phyloP scores from a whole-genome alignment of 2,888 invertebrate genomes.

The Rosalia funebris region DNA sequence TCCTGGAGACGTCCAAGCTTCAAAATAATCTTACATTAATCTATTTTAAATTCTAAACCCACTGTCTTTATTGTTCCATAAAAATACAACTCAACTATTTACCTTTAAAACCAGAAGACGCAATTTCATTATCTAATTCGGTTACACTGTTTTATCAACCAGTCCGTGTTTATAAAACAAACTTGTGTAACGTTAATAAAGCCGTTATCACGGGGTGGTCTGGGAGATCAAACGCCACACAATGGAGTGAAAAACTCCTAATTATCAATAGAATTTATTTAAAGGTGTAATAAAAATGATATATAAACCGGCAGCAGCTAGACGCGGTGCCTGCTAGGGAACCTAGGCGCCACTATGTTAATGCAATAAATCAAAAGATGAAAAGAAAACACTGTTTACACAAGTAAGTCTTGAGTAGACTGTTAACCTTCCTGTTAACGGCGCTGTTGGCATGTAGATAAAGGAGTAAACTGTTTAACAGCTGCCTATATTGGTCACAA shows the following conservation, averaged over 20 bases:
- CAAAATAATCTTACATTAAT: too few species aligned
- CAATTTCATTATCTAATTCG: not conserved
- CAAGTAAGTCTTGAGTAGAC: constrained; percentile 46
- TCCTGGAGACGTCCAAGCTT: too few species aligned
- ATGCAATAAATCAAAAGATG: constrained; percentile 50
- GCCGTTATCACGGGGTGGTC: not conserved
- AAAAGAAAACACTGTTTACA: constrained; percentile 53
- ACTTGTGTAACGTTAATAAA: not conserved
- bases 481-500: constrained; percentile 58
- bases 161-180: not conserved
- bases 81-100: too few species aligned
- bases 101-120: too few species aligned
- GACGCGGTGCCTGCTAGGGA: constrained; percentile 22
- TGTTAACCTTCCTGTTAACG: constrained; percentile 55
- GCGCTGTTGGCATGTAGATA: constrained; percentile 59
- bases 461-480: constrained; percentile 60
- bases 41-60: too few species aligned
- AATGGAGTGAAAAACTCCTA: constrained; percentile 15
- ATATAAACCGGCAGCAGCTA: constrained; percentile 27
- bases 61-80: too few species aligned
- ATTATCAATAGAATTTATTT: constrained; percentile 27
- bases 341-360: constrained; percentile 48
- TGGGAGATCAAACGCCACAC: constrained; percentile 1
- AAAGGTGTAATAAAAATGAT: constrained; percentile 26
- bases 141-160: not conserved